A percentile compares a stretch with the other conserved stretches of the same genome.
Conservation (phyloP, 2,888 invertebrate genomes). For the Aphodius granarius region DNA sequence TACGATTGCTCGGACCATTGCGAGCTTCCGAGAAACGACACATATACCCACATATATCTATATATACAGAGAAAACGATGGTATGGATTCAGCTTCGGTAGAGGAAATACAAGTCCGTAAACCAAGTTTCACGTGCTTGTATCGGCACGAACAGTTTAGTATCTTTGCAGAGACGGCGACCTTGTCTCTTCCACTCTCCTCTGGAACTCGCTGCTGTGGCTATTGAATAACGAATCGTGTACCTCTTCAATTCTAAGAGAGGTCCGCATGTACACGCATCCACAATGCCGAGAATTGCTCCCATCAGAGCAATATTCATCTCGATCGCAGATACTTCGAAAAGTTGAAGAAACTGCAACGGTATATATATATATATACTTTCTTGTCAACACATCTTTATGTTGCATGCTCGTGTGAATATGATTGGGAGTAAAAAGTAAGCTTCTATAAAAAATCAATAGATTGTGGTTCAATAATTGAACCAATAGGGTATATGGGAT, state of each 20-base stretch:
- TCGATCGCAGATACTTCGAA: neutral
- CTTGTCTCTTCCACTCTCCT: neutral
- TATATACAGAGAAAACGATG: neutral
- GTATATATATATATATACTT: neutral
- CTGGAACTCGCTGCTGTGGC: neutral
- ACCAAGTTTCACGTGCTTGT: neutral
- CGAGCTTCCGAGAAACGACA: neutral
- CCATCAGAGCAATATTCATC: neutral
- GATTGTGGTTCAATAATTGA: too few species aligned
- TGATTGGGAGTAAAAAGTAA: too few species aligned
- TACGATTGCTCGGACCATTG: neutral
- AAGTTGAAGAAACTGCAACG: neutral
- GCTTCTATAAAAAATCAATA: too few species aligned
- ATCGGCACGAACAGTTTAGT: neutral
- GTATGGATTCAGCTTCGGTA: neutral
- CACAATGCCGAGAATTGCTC: neutral
- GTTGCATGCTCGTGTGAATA: neutral
- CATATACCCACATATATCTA: neutral
- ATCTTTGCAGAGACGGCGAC: neutral
- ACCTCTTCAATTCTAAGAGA: neutral
- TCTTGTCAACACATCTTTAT: neutral
- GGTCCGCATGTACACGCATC: neutral
- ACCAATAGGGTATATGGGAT: too few species aligned
- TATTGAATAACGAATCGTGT: neutral
- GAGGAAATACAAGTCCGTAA: neutral